A percentile compares a stretch with the other conserved stretches of the same genome.
These are phyloP conservation scores for Haemorhous mexicanus DNA, from an alignment of 2,113 vertebrate species.

Conservation along the genomic window DNA sequence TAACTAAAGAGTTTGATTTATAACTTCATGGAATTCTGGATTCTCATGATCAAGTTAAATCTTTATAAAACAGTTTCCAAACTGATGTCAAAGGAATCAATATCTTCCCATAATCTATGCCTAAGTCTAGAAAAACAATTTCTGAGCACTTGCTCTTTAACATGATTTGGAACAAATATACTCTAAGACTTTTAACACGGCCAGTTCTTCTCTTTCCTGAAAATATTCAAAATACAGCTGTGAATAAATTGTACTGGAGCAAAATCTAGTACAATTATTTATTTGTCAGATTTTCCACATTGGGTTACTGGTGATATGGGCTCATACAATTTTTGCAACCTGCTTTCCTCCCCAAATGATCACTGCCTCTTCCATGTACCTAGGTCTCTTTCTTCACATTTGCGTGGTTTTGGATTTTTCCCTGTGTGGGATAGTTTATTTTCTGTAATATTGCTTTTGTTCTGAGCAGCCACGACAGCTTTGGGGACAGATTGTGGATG, in stretches of 20 bases:
- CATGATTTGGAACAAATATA: background rate
- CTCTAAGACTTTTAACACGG: background rate
- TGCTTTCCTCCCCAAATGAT: background rate
- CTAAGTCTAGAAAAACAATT: background rate
- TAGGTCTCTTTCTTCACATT: background rate
- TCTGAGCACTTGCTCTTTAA: background rate
- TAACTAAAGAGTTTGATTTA: background rate
- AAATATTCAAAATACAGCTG: background rate
- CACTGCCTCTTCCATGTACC: background rate
- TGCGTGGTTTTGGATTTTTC: background rate
- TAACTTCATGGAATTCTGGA: background rate
- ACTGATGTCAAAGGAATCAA: background rate
- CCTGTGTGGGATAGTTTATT: background rate
- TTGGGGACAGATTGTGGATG: constrained; percentile 31
- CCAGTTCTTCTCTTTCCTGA: background rate
- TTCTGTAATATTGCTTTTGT: background rate
- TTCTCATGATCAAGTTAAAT: background rate
- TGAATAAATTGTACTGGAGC: background rate
- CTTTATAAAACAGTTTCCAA: background rate
- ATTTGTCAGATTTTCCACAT: background rate
- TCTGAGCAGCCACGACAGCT: constrained; percentile 2
- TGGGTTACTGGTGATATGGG: background rate
- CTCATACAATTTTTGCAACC: background rate
- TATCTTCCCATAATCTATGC: background rate
- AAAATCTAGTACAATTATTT: background rate